Conservation (phyloP, 2,113 vertebrate species). For the Paramormyrops kingsleyae region DNA sequence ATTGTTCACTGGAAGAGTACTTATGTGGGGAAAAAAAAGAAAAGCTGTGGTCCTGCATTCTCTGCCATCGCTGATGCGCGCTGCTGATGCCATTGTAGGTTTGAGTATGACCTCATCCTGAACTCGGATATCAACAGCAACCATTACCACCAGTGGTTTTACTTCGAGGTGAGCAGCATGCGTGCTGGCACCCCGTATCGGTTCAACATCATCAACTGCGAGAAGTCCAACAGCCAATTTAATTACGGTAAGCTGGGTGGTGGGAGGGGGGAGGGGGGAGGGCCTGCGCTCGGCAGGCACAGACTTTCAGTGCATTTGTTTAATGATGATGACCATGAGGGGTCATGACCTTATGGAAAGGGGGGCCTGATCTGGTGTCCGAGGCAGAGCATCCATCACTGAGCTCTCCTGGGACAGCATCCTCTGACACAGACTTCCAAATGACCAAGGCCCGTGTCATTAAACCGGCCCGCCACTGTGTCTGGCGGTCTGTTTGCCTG, state of each 20-base stretch:
- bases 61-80: slow-evolving; percentile 12
- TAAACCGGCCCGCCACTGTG: background rate
- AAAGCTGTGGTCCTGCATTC: background rate
- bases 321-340: background rate
- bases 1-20: background rate
- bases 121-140: slow-evolving; percentile 99
- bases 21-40: background rate
- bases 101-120: slow-evolving; percentile 93
- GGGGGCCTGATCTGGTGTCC: background rate
- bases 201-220: slow-evolving; percentile 98
- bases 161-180: slow-evolving; percentile 98
- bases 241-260: slow-evolving; percentile 78
- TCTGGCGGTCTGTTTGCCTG: background rate
- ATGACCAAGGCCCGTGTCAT: background rate
- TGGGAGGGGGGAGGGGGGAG: too few relatives aligned
- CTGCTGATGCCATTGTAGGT: slow-evolving; percentile 58
- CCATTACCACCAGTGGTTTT: slow-evolving; percentile 99
- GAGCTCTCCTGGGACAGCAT: background rate
- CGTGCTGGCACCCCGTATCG: slow-evolving; percentile 74
- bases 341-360: background rate
- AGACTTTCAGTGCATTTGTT: background rate
- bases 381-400: background rate
- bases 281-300: background rate
- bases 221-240: slow-evolving; percentile 98
- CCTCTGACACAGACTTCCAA: background rate